Conservation (phyloP, 2,888 invertebrate species). For the Dione juno region DNA sequence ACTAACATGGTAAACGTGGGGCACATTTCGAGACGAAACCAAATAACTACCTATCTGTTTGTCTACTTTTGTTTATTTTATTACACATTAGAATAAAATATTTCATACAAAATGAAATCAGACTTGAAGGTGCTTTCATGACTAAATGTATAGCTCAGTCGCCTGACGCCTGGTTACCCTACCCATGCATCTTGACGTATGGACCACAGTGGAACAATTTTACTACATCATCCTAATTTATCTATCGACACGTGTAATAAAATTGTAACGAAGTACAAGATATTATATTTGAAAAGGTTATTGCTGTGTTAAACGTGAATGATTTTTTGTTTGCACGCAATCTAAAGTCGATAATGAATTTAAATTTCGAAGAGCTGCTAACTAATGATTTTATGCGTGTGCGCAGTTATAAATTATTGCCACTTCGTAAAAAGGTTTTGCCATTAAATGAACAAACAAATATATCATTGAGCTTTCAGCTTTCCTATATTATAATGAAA, state of each 20-base stretch:
- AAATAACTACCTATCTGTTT: too few relatives aligned
- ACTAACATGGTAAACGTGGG: too few relatives aligned
- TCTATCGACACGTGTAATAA: slow-evolving; percentile 35
- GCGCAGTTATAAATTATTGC: neutral
- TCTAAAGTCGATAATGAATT: slow-evolving; percentile 18
- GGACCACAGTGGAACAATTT: slow-evolving; percentile 39
- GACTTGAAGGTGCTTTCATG: too few relatives aligned
- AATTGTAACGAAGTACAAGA: slow-evolving; percentile 26
- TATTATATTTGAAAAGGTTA: slow-evolving; percentile 18
- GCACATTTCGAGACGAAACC: too few relatives aligned
- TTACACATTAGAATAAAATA: too few relatives aligned
- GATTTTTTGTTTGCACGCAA: slow-evolving; percentile 21
- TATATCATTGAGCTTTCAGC: too few relatives aligned
- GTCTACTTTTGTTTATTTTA: too few relatives aligned
- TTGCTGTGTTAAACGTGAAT: slow-evolving; percentile 12
- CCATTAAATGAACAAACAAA: too few relatives aligned
- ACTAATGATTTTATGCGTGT: slow-evolving; percentile 1
- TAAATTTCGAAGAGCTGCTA: neutral
- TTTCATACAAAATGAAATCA: too few relatives aligned
- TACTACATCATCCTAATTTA: slow-evolving; percentile 39
- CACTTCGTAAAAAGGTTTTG: too few relatives aligned
- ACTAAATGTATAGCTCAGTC: too few relatives aligned
- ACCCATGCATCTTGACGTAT: slow-evolving; percentile 28
- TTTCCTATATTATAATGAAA: too few relatives aligned
- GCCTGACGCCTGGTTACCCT: slow-evolving; percentile 24